Percentiles rank a stretch among this genome's conserved stretches.
Conservation (phyloP, 2,113 vertebrate genomes). For the Xenus cinereus region DNA sequence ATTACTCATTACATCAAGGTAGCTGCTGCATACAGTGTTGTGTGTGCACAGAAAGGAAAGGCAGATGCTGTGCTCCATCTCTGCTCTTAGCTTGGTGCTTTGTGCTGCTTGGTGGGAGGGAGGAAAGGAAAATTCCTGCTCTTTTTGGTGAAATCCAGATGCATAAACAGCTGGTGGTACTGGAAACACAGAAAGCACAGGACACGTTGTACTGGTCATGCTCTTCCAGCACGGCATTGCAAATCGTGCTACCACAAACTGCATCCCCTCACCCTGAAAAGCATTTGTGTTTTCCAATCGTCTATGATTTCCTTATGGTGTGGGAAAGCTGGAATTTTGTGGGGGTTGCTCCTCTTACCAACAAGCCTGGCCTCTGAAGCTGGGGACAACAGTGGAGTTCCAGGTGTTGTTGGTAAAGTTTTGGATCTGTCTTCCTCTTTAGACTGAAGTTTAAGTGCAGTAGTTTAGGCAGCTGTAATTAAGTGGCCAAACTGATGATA, state of each 20-base stretch:
- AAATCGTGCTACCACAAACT: neutral
- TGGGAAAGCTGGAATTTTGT: neutral
- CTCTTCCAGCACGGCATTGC: neutral
- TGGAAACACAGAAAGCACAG: neutral
- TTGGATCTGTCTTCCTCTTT: neutral
- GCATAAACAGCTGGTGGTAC: neutral
- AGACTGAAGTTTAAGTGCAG: neutral
- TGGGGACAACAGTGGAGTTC: neutral
- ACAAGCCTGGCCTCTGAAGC: neutral
- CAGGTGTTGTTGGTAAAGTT: neutral
- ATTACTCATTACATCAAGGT: neutral
- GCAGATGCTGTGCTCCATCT: neutral
- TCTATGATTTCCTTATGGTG: neutral
- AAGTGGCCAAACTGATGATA: neutral
- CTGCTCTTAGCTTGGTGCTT: neutral
- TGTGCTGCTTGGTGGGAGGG: neutral
- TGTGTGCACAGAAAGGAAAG: neutral
- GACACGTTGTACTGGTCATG: fast-evolving
- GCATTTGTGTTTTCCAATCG: neutral
- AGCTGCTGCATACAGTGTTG: fast-evolving
- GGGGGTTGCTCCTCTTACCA: neutral
- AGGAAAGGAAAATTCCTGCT: neutral
- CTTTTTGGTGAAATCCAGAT: neutral
- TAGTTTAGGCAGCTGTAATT: neutral
- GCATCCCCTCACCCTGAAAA: too few relatives aligned